Conservation (phyloP, 2,797 vertebrate genomes). For the Lindbergichthys nudifrons region DNA sequence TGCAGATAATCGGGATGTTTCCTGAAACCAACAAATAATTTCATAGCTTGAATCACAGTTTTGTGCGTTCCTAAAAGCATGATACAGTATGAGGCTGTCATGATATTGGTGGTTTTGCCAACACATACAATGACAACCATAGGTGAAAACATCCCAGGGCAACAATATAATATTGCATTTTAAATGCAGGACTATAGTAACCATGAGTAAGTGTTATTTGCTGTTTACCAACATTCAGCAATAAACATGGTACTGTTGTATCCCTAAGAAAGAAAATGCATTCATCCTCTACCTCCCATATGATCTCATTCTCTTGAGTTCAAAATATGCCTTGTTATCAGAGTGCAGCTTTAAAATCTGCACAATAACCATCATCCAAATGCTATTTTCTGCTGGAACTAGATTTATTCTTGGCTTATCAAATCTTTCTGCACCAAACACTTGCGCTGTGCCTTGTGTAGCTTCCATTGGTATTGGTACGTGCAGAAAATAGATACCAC, state of each 20-base stretch:
- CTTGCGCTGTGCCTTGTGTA: constrained; percentile 56
- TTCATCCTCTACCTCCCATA: constrained; percentile 13
- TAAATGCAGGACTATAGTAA: no score
- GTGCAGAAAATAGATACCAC: constrained; percentile 65
- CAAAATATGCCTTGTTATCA: constrained; percentile 17
- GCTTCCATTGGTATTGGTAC: constrained; percentile 32
- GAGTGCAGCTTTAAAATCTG: constrained; percentile 25
- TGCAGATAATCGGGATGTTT: no score
- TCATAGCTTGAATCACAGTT: no score
- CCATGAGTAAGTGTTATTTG: background rate
- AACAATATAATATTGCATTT: no score
- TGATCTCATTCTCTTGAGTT: constrained; percentile 4
- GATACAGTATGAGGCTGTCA: no score
- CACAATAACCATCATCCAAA: constrained; percentile 35
- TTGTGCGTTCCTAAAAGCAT: no score
- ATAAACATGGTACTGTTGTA: background rate
- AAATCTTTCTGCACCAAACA: constrained; percentile 72
- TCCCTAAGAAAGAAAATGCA: constrained; percentile 16
- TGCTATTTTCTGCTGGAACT: constrained; percentile 24
- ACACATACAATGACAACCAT: no score
- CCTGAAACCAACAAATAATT: no score
- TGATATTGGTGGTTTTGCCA: no score
- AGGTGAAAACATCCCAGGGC: no score
- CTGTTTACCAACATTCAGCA: constrained; percentile 3
- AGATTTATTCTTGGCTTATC: constrained; percentile 63